Conservation (phyloP, 2,888 invertebrate genomes). For the Erpobdella octoculata region DNA sequence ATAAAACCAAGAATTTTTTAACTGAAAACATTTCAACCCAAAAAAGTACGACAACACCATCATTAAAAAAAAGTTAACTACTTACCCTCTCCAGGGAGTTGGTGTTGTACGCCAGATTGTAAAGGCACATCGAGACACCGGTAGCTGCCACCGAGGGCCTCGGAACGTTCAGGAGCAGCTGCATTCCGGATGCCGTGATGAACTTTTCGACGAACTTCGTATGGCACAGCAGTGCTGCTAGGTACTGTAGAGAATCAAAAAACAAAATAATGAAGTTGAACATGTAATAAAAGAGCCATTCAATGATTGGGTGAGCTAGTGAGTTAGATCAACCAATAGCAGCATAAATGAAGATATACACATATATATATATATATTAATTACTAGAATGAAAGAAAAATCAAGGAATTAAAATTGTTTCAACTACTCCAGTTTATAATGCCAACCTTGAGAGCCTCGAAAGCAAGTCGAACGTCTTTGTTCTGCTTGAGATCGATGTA, state of each 20-base stretch:
- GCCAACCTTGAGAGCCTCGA: conserved; percentile 72
- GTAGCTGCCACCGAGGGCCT: conserved; percentile 89
- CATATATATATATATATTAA: background rate
- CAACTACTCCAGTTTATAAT: too few species aligned
- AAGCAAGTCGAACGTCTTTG: conserved; percentile 81
- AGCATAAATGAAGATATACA: background rate
- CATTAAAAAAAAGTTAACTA: background rate
- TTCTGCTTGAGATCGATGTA: conserved; percentile 82
- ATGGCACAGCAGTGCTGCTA: conserved; percentile 87
- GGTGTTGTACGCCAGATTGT: conserved; percentile 91
- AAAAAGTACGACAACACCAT: background rate
- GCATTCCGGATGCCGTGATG: conserved; percentile 75
- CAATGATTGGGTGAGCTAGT: background rate
- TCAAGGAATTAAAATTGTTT: background rate
- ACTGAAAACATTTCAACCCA: too few species aligned
- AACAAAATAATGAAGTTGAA: background rate
- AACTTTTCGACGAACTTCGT: conserved; percentile 97
- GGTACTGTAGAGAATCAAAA: conserved; percentile 59
- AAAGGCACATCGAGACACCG: conserved; percentile 88
- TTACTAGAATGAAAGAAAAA: background rate
- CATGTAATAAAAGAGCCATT: too few species aligned
- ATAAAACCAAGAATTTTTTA: too few species aligned
- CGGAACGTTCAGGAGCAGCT: conserved; percentile 78
- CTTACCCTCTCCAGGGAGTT: conserved; percentile 88
- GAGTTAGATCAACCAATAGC: background rate